Evolutionary conservation across 2,113 vertebrate species (phyloP).

Genomic region (Mesoclemmys tuberculata): DNA sequence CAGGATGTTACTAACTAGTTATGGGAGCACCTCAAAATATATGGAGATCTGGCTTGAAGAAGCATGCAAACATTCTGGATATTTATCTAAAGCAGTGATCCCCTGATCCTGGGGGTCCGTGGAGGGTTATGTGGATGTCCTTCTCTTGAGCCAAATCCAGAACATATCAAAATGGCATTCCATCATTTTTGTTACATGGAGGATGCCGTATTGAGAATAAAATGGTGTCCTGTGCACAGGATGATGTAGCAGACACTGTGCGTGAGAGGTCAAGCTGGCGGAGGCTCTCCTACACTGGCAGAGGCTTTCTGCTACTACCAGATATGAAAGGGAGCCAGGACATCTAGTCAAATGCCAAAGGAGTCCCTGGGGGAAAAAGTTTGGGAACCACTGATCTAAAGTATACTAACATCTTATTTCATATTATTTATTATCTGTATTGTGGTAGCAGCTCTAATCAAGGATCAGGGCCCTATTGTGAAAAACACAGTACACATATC

Average conservation of each 20-base stretch:
- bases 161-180: background rate
- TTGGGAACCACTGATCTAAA: background rate
- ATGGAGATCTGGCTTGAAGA: background rate
- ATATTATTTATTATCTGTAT: background rate
- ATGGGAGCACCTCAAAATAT: background rate
- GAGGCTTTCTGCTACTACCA: background rate
- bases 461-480: background rate
- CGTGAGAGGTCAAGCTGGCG: background rate
- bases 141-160: background rate
- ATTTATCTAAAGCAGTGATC: background rate
- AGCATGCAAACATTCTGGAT: background rate
- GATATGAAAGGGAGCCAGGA: background rate
- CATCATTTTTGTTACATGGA: too few relatives aligned
- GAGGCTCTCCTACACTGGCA: background rate
- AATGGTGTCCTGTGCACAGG: background rate
- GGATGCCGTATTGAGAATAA: background rate
- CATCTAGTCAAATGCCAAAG: background rate
- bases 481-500: rapidly evolving
- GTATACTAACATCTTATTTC: background rate
- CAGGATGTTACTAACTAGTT: background rate
- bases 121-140: background rate
- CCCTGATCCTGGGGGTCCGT: background rate
- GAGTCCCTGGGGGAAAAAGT: background rate
- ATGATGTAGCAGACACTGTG: background rate
- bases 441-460: rapidly evolving